Conservation (phyloP, 2,888 invertebrate species). For the Cheilosia urbana region DNA sequence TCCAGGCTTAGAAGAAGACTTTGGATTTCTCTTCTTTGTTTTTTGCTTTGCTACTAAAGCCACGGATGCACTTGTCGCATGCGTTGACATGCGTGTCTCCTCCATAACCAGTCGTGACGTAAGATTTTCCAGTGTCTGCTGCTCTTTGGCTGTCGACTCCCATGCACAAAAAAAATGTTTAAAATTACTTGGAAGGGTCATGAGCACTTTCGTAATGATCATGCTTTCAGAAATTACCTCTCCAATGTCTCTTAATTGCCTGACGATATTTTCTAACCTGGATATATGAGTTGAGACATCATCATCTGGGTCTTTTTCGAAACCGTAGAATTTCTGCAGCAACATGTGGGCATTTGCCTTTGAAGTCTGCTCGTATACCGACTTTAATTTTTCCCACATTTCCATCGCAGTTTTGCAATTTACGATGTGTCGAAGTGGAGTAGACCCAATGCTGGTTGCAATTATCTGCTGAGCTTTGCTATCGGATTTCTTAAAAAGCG, state of each 20-base stretch:
- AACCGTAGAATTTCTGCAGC: conserved; percentile 76
- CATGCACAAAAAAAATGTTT: conserved; percentile 70
- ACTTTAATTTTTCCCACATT: conserved; percentile 8
- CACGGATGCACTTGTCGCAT: conserved; percentile 21
- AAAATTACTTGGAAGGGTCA: conserved; percentile 75
- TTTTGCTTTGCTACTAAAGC: conserved; percentile 30
- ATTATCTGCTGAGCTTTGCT: conserved; percentile 4
- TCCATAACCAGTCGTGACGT: conserved; percentile 74
- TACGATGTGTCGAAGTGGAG: neutral
- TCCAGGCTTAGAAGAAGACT: conserved; percentile 9
- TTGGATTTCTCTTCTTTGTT: conserved; percentile 8
- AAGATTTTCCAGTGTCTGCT: conserved; percentile 77
- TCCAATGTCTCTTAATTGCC: conserved; percentile 62
- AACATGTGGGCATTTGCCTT: conserved; percentile 78
- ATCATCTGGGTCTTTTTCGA: conserved; percentile 56
- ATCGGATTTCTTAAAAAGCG: neutral
- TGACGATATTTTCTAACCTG: conserved; percentile 39
- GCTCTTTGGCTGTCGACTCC: conserved; percentile 59
- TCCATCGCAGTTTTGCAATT: conserved; percentile 5
- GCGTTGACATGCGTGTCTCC: conserved; percentile 65
- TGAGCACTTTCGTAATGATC: conserved; percentile 75
- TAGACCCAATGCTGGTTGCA: conserved; percentile 13
- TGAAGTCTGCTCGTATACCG: conserved; percentile 78
- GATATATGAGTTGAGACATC: conserved; percentile 53
- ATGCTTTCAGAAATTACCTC: conserved; percentile 67